Base-by-base conservation (phyloP, 2,113 vertebrate species). In the Egretta garzetta region DNA sequence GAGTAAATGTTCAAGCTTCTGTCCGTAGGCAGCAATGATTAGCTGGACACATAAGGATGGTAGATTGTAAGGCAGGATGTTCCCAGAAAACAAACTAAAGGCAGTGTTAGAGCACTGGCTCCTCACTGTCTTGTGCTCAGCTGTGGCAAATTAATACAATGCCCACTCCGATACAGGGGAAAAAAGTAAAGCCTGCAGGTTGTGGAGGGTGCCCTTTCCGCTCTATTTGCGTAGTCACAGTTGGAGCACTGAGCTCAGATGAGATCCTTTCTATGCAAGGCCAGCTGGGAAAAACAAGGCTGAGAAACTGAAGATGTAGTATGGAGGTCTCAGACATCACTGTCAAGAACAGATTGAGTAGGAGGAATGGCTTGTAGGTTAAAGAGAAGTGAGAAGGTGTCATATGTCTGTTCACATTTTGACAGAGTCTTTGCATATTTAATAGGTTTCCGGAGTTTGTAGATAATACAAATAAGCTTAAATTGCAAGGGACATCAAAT, bases 151-250 rank as follows among this genome's bases (percentile, higher is more conserved):
- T 47, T 62, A 58, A 52, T 41, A 27, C 1, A 0, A 33, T 77
- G 63, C 30, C 85, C 63, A 3, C 30, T 52, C 11, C 23, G 28
- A 35, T 45, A 32, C 0, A n/a, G 14, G 14, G 14, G 9, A 3
- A 6, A 24, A 45, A 52, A 19, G 18, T 56, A 52, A 35, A 83
- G 33, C 28, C 49, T 86, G 43, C 19, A 77, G 47, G 22, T 45
- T 73, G 63, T 58, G 47, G 39, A 28, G 37, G 14, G 47, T n/a
- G 41, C 6, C 52, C 5, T 58, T 73, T 9, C 49, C 17, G 12
- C 58, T 50, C 12, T 32, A 37, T 76, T 72, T 27, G 22, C 0
- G 0, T 28, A 43, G 53, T 45, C 2, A 0, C 0, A 0, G 28
- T 41, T 68, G 27, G 10, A 76, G 35, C 73, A 41, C 32, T 50